A percentile compares a stretch with the other conserved stretches of the same genome.
Conservation (phyloP, 2,797 vertebrate genomes). For the Leptodactylus fallax region DNA sequence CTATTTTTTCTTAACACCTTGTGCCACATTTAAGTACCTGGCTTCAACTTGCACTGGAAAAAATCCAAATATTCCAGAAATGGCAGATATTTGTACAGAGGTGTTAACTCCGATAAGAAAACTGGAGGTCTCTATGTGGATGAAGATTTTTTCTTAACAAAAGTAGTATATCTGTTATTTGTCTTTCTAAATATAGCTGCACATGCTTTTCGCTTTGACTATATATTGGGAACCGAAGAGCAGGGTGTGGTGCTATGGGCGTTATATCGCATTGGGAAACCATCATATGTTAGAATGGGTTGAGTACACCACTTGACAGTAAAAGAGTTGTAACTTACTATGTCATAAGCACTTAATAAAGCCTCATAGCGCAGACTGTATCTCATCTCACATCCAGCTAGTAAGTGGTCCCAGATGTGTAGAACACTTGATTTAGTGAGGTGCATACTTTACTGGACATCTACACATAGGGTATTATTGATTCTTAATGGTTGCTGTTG, state of each 20-base stretch:
- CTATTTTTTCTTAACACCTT: constrained; percentile 40
- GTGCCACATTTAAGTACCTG: constrained; percentile 58
- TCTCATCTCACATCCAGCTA: constrained; percentile 36
- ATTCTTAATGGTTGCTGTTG: background rate
- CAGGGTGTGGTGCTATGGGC: constrained; percentile 13
- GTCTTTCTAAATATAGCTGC: background rate
- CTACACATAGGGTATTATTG: background rate
- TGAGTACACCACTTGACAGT: constrained; percentile 36
- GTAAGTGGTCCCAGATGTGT: constrained; percentile 49
- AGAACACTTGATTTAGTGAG: constrained; percentile 31
- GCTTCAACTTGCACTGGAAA: constrained; percentile 65
- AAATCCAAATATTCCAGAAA: constrained; percentile 68
- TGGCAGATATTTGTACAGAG: constrained; percentile 64
- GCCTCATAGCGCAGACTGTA: constrained; percentile 19
- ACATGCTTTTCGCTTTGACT: background rate
- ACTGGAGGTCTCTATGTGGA: background rate
- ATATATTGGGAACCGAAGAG: background rate
- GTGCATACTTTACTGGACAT: constrained; percentile 24
- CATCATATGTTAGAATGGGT: constrained; percentile 16
- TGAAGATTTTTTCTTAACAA: background rate
- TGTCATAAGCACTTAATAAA: constrained; percentile 48
- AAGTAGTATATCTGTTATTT: constrained; percentile 5
- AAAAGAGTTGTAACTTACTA: constrained; percentile 44
- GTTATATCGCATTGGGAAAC: background rate
- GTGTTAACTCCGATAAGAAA: constrained; percentile 46